Conservation (phyloP, 2,113 vertebrate genomes). For the Hippocampus abdominalis region DNA sequence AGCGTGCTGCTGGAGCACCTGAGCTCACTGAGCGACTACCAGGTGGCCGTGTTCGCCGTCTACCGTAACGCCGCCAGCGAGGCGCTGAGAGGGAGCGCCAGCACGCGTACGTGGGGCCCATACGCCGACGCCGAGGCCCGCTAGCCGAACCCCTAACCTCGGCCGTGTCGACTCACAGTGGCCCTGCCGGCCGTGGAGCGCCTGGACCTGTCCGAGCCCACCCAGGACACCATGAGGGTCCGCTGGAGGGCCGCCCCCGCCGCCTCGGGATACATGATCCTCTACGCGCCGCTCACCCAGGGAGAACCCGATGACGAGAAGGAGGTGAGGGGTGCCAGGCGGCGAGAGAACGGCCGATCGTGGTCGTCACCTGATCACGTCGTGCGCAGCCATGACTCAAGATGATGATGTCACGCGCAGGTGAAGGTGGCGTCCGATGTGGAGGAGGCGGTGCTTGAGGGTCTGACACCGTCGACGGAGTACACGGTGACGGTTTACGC, state of each 20-base stretch:
- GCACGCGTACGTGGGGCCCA: constrained; percentile 76
- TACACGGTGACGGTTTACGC: constrained; percentile 95
- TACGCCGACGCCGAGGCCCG: background rate
- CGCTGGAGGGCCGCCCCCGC: constrained; percentile 78
- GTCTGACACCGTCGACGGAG: constrained; percentile 84
- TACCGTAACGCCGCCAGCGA: constrained; percentile 85
- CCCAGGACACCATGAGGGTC: constrained; percentile 83
- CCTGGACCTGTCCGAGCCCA: constrained; percentile 82
- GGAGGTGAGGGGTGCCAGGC: constrained; percentile 75
- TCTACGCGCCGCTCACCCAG: constrained; percentile 88
- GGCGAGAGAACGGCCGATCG: no score
- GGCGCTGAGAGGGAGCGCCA: constrained; percentile 85
- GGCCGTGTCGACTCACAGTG: constrained; percentile 68
- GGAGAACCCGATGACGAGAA: constrained; percentile 84
- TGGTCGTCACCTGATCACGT: background rate
- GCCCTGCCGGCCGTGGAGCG: constrained; percentile 82
- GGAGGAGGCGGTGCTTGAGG: constrained; percentile 83
- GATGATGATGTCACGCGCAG: constrained; percentile 53
- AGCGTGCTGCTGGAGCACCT: constrained; percentile 83
- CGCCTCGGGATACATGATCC: constrained; percentile 91
- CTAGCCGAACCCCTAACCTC: background rate
- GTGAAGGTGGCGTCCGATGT: constrained; percentile 84
- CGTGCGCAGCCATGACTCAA: background rate
- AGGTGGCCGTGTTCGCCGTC: constrained; percentile 90
- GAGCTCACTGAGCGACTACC: constrained; percentile 92